phyloP scores from a whole-genome alignment of 2,113 vertebrate genomes.

The Caloenas nicobarica region DNA sequence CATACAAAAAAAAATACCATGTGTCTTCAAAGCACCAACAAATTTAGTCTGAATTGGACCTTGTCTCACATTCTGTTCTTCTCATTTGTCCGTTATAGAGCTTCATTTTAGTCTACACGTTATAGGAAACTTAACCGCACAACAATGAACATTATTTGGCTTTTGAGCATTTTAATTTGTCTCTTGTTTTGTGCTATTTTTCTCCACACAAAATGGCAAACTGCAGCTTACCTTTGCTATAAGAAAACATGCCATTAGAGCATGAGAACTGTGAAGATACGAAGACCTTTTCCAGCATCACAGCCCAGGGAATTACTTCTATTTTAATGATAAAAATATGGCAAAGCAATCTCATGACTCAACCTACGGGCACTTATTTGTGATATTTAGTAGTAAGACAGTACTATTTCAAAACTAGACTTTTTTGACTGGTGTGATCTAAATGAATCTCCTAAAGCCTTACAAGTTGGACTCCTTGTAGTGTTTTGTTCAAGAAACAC shows the following conservation, averaged over 20 bases:
- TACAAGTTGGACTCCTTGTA: neutral
- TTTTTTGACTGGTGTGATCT: neutral
- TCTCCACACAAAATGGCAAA: neutral
- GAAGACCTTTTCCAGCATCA: neutral
- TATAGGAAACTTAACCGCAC: neutral
- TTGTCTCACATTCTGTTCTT: neutral
- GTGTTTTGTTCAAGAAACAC: neutral
- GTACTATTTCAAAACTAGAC: neutral
- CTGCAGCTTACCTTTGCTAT: neutral
- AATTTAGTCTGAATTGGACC: neutral
- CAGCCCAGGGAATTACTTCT: neutral
- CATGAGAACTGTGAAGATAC: neutral
- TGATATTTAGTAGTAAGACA: too few relatives aligned
- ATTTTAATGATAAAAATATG: neutral
- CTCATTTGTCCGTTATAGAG: neutral
- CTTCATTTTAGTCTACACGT: neutral
- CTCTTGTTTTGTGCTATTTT: neutral
- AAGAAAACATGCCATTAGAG: neutral
- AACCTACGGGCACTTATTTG: too few relatives aligned
- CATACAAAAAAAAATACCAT: neutral
- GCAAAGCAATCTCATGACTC: neutral
- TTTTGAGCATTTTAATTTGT: neutral
- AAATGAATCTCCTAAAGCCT: neutral
- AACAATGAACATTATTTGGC: neutral
- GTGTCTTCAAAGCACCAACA: neutral